These are phyloP conservation scores for Hypena proboscidalis DNA, from an alignment of 2,888 invertebrate species.

Conservation along the genomic window DNA sequence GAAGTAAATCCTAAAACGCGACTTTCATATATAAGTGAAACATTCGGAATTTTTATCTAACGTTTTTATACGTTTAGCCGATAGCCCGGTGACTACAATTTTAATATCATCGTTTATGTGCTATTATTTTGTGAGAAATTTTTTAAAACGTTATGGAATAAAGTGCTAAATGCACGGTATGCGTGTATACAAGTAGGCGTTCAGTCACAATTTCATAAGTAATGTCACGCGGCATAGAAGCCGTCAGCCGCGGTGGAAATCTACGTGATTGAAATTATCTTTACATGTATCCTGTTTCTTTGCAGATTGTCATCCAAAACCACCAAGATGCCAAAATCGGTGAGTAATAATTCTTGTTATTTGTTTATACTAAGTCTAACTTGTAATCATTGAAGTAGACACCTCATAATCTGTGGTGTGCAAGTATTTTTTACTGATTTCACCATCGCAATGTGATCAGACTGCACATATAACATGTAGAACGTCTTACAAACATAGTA, in stretches of 20 bases:
- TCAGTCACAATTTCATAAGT: conserved; percentile 55
- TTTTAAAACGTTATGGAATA: conserved; percentile 39
- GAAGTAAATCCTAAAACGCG: conserved; percentile 10
- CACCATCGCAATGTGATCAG: conserved; percentile 73
- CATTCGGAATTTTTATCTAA: conserved; percentile 43
- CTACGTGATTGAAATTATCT: conserved; percentile 52
- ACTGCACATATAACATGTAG: conserved; percentile 49
- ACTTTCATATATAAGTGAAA: conserved; percentile 21
- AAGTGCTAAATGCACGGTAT: conserved; percentile 35
- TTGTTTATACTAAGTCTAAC: conserved; percentile 29
- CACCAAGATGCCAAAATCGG: conserved; percentile 88
- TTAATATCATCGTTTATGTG: conserved; percentile 58
- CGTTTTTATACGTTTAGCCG: conserved; percentile 55
- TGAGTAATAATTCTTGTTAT: conserved; percentile 68
- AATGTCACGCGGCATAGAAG: conserved; percentile 63
- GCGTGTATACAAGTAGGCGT: conserved; percentile 34
- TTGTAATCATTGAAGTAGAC: conserved; percentile 9
- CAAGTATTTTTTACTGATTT: conserved; percentile 70
- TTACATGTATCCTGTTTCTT: conserved; percentile 58
- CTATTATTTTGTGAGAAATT: conserved; percentile 59
- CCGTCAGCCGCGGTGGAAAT: conserved; percentile 51
- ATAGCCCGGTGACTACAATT: conserved; percentile 72
- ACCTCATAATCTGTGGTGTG: conserved; percentile 30
- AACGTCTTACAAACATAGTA: conserved; percentile 49
- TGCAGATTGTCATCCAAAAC: conserved; percentile 81